Evolutionary conservation across 2,113 vertebrate genomes (phyloP).

Genomic region (Talpa occidentalis): DNA sequence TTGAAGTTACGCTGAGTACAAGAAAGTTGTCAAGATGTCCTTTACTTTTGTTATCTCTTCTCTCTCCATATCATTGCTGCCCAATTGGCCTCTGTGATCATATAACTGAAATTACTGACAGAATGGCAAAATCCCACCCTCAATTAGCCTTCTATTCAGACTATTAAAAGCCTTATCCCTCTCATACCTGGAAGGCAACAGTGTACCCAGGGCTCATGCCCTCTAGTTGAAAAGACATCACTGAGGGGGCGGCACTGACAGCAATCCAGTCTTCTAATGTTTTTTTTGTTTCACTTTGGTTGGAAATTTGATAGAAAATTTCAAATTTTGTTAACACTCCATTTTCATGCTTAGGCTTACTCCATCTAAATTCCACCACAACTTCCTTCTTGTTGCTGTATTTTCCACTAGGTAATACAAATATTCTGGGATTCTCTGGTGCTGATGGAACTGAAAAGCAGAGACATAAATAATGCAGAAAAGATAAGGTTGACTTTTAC

Average conservation of each 20-base stretch:
- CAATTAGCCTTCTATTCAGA: neutral
- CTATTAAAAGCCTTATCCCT: neutral
- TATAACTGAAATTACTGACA: neutral
- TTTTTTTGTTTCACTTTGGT: constrained; percentile 49
- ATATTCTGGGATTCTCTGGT: constrained; percentile 84
- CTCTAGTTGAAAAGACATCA: constrained; percentile 74
- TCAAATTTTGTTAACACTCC: constrained; percentile 81
- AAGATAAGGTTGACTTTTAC: neutral
- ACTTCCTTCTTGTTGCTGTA: constrained; percentile 42
- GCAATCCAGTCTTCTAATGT: constrained; percentile 64
- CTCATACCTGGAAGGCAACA: constrained; percentile 86
- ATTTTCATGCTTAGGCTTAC: constrained; percentile 80
- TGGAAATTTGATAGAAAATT: constrained; percentile 81
- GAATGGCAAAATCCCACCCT: neutral
- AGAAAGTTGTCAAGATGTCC: neutral
- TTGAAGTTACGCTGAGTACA: neutral
- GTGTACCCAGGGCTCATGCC: constrained; percentile 66
- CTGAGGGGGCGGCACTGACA: neutral
- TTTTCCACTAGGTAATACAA: constrained; percentile 62
- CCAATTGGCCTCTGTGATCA: neutral
- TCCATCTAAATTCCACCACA: constrained; percentile 85
- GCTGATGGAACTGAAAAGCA: constrained; percentile 82
- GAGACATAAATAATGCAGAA: neutral
- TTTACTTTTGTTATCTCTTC: neutral
- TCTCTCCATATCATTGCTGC: neutral